A percentile compares a stretch with the other conserved stretches of the same genome.
Evolutionary conservation across 2,113 vertebrate species (phyloP).

Genomic region (Phyllopteryx taeniolatus): DNA sequence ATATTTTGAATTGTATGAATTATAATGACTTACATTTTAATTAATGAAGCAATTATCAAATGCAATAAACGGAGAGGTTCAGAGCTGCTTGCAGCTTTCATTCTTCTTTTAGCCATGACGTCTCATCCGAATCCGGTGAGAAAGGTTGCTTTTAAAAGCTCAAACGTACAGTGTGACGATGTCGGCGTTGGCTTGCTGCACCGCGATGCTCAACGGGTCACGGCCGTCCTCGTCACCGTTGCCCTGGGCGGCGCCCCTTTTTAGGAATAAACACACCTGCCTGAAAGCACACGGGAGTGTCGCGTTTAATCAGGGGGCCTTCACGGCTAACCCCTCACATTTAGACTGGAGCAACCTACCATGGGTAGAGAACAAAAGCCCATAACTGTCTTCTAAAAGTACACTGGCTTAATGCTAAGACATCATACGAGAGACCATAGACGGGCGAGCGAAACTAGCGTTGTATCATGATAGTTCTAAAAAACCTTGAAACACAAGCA

Average conservation of each 20-base stretch:
- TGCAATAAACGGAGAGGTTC: background rate
- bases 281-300: constrained; percentile 59
- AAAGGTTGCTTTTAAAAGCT: background rate
- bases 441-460: too few relatives aligned
- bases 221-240: constrained; percentile 85
- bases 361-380: too few relatives aligned
- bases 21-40: background rate
- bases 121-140: background rate
- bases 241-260: constrained; percentile 89
- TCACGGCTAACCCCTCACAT: too few relatives aligned
- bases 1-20: too few relatives aligned
- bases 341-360: too few relatives aligned
- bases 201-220: constrained; percentile 90
- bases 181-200: constrained; percentile 93
- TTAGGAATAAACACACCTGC: constrained; percentile 95
- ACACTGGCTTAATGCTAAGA: too few relatives aligned
- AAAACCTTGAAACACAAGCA: too few relatives aligned
- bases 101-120: background rate
- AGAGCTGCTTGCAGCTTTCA: background rate
- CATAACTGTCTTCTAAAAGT: too few relatives aligned
- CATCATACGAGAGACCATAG: too few relatives aligned
- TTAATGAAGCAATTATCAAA: background rate
- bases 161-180: constrained; percentile 91
- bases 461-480: too few relatives aligned
- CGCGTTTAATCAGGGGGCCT: too few relatives aligned